These are phyloP conservation scores for Microtus oregoni DNA, from an alignment of 2,113 vertebrate genomes.

Conservation along the genomic window DNA sequence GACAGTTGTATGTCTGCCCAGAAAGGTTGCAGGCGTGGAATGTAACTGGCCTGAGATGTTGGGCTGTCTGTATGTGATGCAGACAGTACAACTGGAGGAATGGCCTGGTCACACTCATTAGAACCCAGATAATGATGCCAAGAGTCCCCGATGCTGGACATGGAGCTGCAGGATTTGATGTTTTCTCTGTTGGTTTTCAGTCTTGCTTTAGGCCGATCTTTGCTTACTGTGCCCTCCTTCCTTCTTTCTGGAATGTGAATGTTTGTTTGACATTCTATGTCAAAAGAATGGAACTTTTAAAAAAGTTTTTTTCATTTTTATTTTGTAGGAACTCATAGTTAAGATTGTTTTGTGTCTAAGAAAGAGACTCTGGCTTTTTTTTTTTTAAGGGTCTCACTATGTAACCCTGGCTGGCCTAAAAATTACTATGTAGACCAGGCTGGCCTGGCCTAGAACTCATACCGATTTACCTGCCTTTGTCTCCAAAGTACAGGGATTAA, in stretches of 20 bases:
- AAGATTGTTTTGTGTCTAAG: background rate
- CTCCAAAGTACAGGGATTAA: background rate
- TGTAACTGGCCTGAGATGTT: background rate
- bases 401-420: background rate
- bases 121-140: background rate
- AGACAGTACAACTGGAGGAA: background rate
- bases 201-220: background rate
- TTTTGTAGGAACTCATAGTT: background rate
- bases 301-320: background rate
- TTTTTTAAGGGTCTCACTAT: background rate
- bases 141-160: background rate
- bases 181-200: background rate
- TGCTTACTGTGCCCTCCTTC: background rate
- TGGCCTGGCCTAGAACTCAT: background rate
- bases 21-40: background rate
- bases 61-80: no score
- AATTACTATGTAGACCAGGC: background rate
- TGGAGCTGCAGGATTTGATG: background rate
- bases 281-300: background rate
- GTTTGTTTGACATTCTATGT: background rate
- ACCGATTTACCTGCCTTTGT: background rate
- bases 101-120: background rate
- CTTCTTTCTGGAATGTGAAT: background rate
- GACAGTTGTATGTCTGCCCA: background rate
- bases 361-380: background rate